Base-by-base conservation (phyloP, 23 tunicate species). In the Trididemnum miniatum region DNA sequence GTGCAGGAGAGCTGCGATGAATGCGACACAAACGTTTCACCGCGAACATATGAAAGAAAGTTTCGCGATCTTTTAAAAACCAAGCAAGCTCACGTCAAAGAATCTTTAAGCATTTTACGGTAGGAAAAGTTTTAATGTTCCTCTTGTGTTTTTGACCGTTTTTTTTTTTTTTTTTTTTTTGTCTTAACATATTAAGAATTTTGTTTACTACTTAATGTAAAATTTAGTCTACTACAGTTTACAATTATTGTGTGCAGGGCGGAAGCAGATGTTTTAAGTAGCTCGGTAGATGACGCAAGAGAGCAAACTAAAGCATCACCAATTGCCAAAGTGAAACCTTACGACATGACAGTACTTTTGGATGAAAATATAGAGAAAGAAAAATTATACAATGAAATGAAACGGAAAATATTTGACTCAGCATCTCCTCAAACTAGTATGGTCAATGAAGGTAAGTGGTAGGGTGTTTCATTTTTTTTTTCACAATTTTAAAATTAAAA, bases 301-400 rank as follows among this genome's bases (percentile, higher is more conserved):
- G 26, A 37, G 31, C 59, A 39, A 38, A 4, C 23, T 20, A 37
- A 40, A 25, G 5, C 23, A 5, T 3, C 24, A 9, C n/a, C 22
- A 30, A 15, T 28, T 52, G 1, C 4, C 2, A 22, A 65, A 2
- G 57, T 35, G 28, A n/a, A 76, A 31, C 82, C 89, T 7, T 85
- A 85, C 31, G 89, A 85, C 34, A 2, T 85, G 64, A 65, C 82
- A n/a, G 69, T 44, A 37, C 30, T 85, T 7, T 40, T 65, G 20
- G 89, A 85, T 34, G 78, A 85, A 65, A 85, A 85, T 66, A 32
- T 85, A 31, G 79, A 74, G 29, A 38, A 74, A 39, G 62, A 74
- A 67, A 20, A 24, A n/a, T 26, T 62, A 3, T 62, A 62, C 67
- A 62, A 62, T 26, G 67, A 62, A 62, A 62, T 62, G 67, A 62